Evolutionary conservation across 2,113 vertebrate species (phyloP).

Genomic region (Corythaeola cristata): DNA sequence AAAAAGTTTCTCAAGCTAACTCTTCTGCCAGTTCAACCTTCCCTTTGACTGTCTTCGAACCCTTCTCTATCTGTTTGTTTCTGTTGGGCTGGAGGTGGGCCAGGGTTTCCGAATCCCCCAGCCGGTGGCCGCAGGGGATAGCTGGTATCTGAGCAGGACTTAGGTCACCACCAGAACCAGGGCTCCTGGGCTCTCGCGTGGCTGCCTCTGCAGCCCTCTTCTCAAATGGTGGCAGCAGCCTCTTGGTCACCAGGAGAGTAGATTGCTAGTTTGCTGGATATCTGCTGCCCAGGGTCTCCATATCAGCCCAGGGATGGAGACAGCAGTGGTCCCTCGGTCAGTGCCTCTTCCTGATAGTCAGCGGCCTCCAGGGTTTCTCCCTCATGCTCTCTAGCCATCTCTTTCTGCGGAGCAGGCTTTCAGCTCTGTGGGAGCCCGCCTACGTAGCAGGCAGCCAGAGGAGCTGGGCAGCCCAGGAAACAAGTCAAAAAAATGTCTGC

Average conservation of each 20-base stretch:
- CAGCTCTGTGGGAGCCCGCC: background rate
- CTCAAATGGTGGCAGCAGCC: background rate
- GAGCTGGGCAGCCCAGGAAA: constrained; percentile 1
- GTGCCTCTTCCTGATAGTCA: background rate
- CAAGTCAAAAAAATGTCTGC: background rate
- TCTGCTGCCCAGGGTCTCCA: background rate
- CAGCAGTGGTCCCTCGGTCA: accelerated
- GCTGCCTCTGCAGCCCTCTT: background rate
- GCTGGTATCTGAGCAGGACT: background rate
- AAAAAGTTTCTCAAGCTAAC: background rate
- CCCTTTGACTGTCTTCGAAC: background rate
- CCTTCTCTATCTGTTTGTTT: background rate
- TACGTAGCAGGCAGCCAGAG: background rate
- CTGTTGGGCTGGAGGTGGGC: background rate
- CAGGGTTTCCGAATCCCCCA: background rate
- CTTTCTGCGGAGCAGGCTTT: background rate
- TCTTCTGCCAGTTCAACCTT: background rate
- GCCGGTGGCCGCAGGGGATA: background rate
- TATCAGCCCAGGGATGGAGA: background rate
- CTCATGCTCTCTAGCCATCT: background rate
- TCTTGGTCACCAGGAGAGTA: background rate
- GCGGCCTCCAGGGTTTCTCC: background rate
- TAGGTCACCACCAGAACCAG: background rate
- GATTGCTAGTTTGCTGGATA: background rate
- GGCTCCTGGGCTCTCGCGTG: background rate